A percentile compares a stretch with the other conserved stretches of the same genome.
Evolutionary conservation across 23 tunicate genomes (phyloP).

Genomic region (Ciona savignyi): DNA sequence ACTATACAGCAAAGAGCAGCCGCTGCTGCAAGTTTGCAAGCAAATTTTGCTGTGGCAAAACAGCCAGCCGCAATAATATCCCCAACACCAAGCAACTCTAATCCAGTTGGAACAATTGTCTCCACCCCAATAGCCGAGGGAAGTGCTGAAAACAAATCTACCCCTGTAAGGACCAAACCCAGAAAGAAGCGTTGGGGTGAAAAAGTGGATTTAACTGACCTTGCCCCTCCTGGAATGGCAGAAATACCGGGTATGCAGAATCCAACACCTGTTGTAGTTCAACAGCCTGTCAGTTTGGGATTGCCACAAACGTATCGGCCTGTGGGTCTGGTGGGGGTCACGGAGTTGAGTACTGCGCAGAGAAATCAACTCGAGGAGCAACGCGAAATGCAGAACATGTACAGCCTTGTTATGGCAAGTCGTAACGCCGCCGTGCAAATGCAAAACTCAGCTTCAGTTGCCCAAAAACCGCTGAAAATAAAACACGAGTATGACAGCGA

Average conservation of each 20-base stretch:
- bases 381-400: slow-evolving; percentile 93
- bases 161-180: slow-evolving; percentile 7
- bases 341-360: slow-evolving; percentile 49
- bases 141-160: background rate
- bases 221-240: slow-evolving; percentile 90
- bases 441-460: slow-evolving; percentile 7
- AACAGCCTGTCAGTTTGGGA: slow-evolving; percentile 10
- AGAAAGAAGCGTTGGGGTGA: slow-evolving; percentile 94
- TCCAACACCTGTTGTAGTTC: slow-evolving; percentile 12
- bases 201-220: slow-evolving; percentile 65
- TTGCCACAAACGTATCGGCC: slow-evolving; percentile 53
- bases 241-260: slow-evolving; percentile 47
- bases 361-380: slow-evolving; percentile 87
- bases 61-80: background rate
- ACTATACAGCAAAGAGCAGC: slow-evolving; percentile 3
- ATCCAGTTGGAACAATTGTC: background rate
- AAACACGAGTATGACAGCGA: slow-evolving; percentile 90
- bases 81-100: background rate
- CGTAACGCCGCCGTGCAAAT: slow-evolving; percentile 29
- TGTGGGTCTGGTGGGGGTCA: slow-evolving; percentile 65
- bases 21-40: slow-evolving; percentile 19
- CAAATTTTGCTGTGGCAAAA: no score
- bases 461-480: slow-evolving; percentile 14
- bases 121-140: background rate
- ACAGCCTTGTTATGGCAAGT: slow-evolving; percentile 84